A percentile compares a stretch with the other conserved stretches of the same genome.
Evolutionary conservation across 2,888 invertebrate species (phyloP).

Genomic region (Heliconius sara): DNA sequence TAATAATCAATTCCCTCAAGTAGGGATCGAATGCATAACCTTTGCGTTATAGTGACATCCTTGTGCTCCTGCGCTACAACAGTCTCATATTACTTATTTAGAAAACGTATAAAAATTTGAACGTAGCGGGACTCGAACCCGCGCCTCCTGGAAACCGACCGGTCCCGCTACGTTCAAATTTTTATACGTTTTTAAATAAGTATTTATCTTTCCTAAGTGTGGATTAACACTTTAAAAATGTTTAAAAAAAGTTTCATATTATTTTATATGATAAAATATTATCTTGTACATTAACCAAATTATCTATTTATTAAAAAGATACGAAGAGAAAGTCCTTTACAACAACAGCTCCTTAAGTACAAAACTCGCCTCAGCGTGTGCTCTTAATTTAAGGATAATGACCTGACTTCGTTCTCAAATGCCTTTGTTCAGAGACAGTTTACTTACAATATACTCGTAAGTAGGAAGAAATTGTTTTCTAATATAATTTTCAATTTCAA

Average conservation of each 20-base stretch:
- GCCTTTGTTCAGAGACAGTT: slow-evolving; percentile 11
- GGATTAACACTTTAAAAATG: no score
- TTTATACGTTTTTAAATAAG: no score
- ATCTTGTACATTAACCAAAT: not conserved
- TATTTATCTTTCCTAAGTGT: no score
- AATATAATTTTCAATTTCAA: not conserved
- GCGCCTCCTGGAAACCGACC: no score
- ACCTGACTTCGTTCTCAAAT: slow-evolving; percentile 10
- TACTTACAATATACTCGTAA: not conserved
- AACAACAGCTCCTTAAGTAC: slow-evolving; percentile 13
- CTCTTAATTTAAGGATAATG: slow-evolving; percentile 20
- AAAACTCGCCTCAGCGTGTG: slow-evolving; percentile 14
- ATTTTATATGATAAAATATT: not conserved
- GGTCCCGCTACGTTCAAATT: no score
- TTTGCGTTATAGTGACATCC: no score
- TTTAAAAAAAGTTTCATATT: not conserved
- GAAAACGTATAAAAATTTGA: no score
- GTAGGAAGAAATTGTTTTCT: not conserved
- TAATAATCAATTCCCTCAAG: no score
- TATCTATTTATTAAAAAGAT: not conserved
- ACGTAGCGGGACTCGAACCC: no score
- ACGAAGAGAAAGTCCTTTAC: not conserved
- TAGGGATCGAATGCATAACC: no score
- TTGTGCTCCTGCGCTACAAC: no score
- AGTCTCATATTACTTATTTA: no score